phyloP scores from a whole-genome alignment of 2,113 vertebrate species.

The Otolemur garnettii region DNA sequence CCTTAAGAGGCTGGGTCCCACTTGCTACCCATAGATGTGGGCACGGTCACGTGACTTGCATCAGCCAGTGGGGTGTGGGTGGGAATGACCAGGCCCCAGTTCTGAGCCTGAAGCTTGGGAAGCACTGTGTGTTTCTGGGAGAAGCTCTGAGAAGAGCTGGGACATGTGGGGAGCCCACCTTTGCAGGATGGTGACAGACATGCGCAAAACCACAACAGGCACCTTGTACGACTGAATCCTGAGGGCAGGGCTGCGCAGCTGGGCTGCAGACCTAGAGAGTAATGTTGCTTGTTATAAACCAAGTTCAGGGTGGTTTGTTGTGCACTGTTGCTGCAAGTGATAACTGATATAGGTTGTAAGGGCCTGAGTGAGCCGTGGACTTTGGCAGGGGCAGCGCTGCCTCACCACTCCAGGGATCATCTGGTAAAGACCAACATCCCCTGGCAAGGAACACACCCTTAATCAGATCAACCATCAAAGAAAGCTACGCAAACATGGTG shows the following conservation, averaged over 20 bases:
- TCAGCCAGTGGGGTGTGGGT: not conserved
- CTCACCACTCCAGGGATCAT: not conserved
- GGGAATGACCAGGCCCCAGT: too few species aligned
- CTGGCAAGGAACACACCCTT: not conserved
- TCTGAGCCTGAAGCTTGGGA: not conserved
- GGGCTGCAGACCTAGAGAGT: not conserved
- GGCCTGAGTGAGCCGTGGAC: not conserved
- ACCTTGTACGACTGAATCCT: not conserved
- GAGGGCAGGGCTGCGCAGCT: too few species aligned
- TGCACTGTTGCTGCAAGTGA: not conserved
- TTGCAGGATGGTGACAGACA: not conserved
- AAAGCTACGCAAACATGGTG: too few species aligned
- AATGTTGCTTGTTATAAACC: not conserved
- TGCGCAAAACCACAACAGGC: not conserved
- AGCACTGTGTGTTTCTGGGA: not conserved
- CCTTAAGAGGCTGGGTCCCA: rapidly evolving
- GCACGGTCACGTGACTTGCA: too few species aligned
- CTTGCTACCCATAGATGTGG: not conserved
- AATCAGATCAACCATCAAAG: too few species aligned
- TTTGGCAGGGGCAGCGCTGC: not conserved
- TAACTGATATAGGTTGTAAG: not conserved
- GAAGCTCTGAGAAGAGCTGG: not conserved
- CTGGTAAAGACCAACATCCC: not conserved
- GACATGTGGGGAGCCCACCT: not conserved
- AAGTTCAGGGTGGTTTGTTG: not conserved